phyloP scores from a whole-genome alignment of 2,888 invertebrate species.

The Dendrolimus houi region DNA sequence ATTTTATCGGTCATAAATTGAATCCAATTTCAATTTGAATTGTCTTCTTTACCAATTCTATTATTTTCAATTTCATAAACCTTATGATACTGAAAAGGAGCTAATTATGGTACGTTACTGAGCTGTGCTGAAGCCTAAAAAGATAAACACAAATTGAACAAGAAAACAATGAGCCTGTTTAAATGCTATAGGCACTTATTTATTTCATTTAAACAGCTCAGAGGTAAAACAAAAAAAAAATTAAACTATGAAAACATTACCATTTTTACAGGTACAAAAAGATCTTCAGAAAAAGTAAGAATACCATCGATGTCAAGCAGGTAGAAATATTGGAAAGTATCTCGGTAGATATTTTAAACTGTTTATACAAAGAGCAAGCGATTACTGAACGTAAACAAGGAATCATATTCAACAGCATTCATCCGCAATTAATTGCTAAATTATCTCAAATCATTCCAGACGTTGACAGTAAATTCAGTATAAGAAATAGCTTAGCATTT shows the following conservation, averaged over 20 bases:
- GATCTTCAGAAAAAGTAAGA: slow-evolving; percentile 22
- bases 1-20: too few relatives aligned
- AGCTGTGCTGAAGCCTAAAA: too few relatives aligned
- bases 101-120: too few relatives aligned
- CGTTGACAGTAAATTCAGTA: slow-evolving; percentile 40
- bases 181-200: too few relatives aligned
- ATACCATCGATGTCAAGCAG: slow-evolving; percentile 15
- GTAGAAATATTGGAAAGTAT: slow-evolving; percentile 35
- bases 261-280: slow-evolving; percentile 44
- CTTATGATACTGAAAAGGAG: too few relatives aligned
- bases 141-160: too few relatives aligned
- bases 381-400: slow-evolving; percentile 35
- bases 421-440: slow-evolving; percentile 40
- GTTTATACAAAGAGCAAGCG: slow-evolving; percentile 46
- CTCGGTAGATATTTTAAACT: slow-evolving; percentile 47
- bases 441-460: slow-evolving; percentile 40
- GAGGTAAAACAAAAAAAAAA: too few relatives aligned
- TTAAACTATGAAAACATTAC: not conserved
- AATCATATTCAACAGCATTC: slow-evolving; percentile 40
- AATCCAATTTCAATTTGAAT: too few relatives aligned
- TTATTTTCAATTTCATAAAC: too few relatives aligned
- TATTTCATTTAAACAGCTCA: too few relatives aligned
- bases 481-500: slow-evolving; percentile 54
- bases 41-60: too few relatives aligned
- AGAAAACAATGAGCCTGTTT: too few relatives aligned